Evolutionary conservation across 2,113 vertebrate species (phyloP).

Genomic region (Naja naja): DNA sequence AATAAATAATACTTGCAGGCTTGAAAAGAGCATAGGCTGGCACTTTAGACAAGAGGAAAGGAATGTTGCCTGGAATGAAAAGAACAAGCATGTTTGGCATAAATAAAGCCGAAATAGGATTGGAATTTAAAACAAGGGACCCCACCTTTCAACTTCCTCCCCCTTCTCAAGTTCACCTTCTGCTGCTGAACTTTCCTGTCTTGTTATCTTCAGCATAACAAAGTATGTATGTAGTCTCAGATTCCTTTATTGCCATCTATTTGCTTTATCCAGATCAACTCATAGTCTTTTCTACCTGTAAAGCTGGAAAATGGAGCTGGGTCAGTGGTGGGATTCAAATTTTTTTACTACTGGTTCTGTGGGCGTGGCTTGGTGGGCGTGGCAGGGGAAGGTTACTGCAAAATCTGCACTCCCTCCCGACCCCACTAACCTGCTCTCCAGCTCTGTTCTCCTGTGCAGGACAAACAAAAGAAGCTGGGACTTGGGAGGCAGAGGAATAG

Average conservation of each 20-base stretch:
- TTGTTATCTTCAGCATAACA: background rate
- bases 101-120: slow-evolving; percentile 1
- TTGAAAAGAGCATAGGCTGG: background rate
- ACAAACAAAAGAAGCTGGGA: too few species aligned
- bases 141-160: background rate
- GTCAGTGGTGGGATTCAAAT: too few species aligned
- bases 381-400: too few species aligned
- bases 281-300: background rate
- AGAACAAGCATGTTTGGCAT: slow-evolving; percentile 26
- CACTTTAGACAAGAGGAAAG: background rate
- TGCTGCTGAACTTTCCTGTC: background rate
- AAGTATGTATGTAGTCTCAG: background rate
- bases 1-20: slow-evolving; percentile 8
- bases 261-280: background rate
- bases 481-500: too few species aligned
- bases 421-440: too few species aligned
- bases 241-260: background rate
- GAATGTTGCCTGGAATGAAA: slow-evolving; percentile 4
- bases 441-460: too few species aligned
- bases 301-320: background rate
- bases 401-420: too few species aligned
- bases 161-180: slow-evolving; percentile 41
- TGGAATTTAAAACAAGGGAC: slow-evolving; percentile 20
- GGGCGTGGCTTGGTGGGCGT: too few species aligned
- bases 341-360: too few species aligned